These are phyloP conservation scores for Mycalesis mineus DNA, from an alignment of 2,888 invertebrate species.

Conservation along the genomic window DNA sequence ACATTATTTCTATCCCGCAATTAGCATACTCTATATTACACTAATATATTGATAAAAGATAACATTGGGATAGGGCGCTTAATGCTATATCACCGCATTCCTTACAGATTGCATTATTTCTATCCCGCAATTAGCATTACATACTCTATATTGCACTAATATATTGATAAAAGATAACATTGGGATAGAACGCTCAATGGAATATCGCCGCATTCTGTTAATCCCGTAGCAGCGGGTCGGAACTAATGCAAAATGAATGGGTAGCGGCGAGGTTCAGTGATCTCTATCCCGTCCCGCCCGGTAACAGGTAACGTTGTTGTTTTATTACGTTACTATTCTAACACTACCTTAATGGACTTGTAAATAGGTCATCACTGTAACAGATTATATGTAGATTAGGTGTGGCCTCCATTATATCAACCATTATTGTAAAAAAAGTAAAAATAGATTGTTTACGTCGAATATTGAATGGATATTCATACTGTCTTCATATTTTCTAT, in stretches of 20 bases:
- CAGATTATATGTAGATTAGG: not conserved
- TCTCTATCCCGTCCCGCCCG: slow-evolving; percentile 32
- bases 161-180: not conserved
- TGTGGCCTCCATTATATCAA: no score
- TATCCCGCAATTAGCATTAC: not conserved
- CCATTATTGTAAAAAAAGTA: no score
- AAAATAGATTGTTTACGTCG: no score
- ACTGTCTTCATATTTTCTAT: no score
- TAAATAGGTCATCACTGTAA: not conserved
- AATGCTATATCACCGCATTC: slow-evolving; percentile 11
- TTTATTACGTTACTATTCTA: slow-evolving; percentile 1
- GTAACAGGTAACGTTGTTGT: slow-evolving; percentile 19
- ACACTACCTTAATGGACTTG: not conserved
- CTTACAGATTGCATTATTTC: no score
- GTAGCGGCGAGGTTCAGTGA: slow-evolving; percentile 52
- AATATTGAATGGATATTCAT: no score
- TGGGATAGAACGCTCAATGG: not conserved
- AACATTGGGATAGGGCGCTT: not conserved
- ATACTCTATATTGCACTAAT: not conserved
- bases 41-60: not conserved
- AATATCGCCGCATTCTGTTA: slow-evolving; percentile 10
- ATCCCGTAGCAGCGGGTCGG: slow-evolving; percentile 28
- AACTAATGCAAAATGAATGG: slow-evolving; percentile 55
- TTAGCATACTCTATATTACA: not conserved
- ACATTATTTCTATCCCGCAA: not conserved